Conservation (phyloP, 1,140 invertebrate species). For the Mamestra configurata region DNA sequence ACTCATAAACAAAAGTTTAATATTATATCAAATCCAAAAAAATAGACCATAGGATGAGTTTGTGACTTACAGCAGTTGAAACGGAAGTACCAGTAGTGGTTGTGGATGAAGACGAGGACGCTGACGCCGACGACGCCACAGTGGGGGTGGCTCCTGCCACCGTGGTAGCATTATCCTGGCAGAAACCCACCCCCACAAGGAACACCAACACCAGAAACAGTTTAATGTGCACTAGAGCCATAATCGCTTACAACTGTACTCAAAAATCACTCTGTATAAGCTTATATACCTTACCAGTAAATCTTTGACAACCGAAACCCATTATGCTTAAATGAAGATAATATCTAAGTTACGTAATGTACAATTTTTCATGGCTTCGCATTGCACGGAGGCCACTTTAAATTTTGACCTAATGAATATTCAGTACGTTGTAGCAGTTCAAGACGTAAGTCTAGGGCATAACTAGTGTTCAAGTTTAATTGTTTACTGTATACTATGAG, state of each 20-base stretch:
- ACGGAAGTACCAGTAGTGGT: neutral
- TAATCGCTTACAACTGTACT: slow-evolving; percentile 2
- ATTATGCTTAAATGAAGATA: neutral
- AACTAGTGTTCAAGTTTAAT: neutral
- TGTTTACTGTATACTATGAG: neutral
- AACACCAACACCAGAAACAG: slow-evolving; percentile 3
- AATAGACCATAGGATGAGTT: too few species aligned
- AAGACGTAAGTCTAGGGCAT: slow-evolving; percentile 24
- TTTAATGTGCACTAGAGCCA: neutral
- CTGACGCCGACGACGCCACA: neutral
- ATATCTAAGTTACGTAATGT: neutral
- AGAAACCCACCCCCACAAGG: slow-evolving; percentile 1
- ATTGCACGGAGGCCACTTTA: slow-evolving; percentile 24
- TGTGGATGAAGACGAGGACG: neutral
- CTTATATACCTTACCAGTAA: slow-evolving; percentile 9
- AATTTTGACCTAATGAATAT: slow-evolving; percentile 35
- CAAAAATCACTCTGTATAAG: neutral
- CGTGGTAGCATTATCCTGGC: neutral
- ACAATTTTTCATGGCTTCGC: slow-evolving; percentile 31
- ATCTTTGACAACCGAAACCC: slow-evolving; percentile 10
- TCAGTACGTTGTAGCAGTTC: slow-evolving; percentile 17
- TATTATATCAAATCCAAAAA: neutral
- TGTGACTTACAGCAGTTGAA: neutral
- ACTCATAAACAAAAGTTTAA: neutral
- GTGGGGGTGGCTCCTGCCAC: neutral